Conservation (phyloP, 2,113 vertebrate genomes). For the Archilochus colubris region DNA sequence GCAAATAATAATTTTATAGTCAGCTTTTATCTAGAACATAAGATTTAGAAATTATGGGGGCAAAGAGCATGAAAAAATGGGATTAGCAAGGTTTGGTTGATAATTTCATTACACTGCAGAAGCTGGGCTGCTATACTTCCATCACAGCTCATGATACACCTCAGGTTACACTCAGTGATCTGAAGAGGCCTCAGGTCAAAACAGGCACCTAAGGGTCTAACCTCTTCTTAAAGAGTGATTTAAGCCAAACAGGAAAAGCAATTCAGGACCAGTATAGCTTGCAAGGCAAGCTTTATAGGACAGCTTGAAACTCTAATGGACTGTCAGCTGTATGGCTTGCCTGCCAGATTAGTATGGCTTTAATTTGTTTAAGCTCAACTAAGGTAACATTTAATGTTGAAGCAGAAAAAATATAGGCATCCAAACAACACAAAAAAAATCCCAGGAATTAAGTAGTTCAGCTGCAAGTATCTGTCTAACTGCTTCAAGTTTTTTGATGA, state of each 20-base stretch:
- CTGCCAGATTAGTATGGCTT: not conserved
- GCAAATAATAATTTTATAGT: not conserved
- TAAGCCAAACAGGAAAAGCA: not conserved
- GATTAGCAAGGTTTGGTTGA: not conserved
- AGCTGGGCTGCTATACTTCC: not conserved
- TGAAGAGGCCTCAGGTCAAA: not conserved
- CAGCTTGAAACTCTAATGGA: not conserved
- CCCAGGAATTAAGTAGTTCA: not conserved
- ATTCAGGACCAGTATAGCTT: not conserved
- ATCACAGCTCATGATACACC: not conserved
- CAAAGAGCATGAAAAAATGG: not conserved
- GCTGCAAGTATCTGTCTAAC: not conserved
- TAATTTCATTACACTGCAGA: not conserved
- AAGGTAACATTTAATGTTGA: not conserved
- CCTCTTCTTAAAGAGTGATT: not conserved
- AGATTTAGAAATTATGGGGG: not conserved
- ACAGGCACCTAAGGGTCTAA: not conserved
- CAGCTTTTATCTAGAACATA: not conserved
- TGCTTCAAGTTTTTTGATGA: not conserved
- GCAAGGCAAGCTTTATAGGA: not conserved
- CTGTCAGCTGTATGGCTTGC: not conserved
- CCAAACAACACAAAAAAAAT: not conserved
- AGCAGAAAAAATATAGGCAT: not conserved
- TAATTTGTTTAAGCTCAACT: not conserved
- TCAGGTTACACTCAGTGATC: not conserved